Evolutionary conservation across 2,113 vertebrate genomes (phyloP), one percentile per base, ranked within the genome.

Genomic region (Lophius piscatorius): DNA sequence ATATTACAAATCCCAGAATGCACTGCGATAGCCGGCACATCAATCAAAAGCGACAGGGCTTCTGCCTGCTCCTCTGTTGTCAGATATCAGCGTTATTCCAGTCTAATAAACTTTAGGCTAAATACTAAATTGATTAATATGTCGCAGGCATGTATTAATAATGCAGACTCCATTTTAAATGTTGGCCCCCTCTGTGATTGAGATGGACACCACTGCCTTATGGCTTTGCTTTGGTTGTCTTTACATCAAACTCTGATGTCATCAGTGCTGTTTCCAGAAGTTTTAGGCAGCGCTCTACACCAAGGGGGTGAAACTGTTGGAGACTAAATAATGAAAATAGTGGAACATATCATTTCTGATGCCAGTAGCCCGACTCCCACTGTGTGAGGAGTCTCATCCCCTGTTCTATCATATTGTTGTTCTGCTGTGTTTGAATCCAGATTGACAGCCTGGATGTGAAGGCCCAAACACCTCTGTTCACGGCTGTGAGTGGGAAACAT

Each of bases 381-480:
- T 23, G 12, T 29, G 31, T 33, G 42, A 7, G 14, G 14, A 13
- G 26, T 24, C 18, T 29, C 36, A 29, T 9, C 6, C 5, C 1
- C 8, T 21, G 20, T n/a, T 29, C 4, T 20, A 54, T 45, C 29
- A 12, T 23, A 14, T 20, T 17, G 16, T 2, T 28, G 26, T 23
- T 4, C 13, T 63, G 20, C 24, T 69, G 6, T 60, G 48, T 42
- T 28, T 69, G 11, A 24, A 4, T 67, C 18, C 74, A 89, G 88
- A 35, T 97, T 2, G 96, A 98, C 85, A 88, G 92, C 66, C 87
- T 96, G 68, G 95, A 98, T 0, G 91, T 95, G 64, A 98, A 98
- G 77, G 96, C 96, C 3, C 96, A 98, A 88, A 98, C 96, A 0
- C 96, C 96, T 0, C 91, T 98, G 54, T 98, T 98, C 74, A 92